Evolutionary conservation across 2,797 vertebrate species (phyloP).

Genomic region (Halcyon badia): DNA sequence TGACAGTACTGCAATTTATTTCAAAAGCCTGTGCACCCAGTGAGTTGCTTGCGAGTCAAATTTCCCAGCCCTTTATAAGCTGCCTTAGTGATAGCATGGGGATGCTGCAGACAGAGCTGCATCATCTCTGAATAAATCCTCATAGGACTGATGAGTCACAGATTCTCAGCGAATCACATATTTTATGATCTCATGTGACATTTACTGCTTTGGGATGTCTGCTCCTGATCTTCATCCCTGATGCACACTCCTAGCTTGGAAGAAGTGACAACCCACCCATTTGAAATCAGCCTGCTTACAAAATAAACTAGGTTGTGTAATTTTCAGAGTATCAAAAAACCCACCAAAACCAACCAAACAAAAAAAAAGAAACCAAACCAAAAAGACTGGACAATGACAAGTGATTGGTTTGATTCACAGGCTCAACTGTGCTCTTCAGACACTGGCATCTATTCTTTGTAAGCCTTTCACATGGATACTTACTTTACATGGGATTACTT

Average conservation of each 20-base stretch:
- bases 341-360: too few relatives aligned
- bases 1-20: not conserved
- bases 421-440: not conserved
- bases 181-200: not conserved
- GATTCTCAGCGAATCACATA: not conserved
- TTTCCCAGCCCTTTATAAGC: not conserved
- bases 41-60: not conserved
- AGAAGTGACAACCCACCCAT: not conserved
- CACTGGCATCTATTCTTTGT: not conserved
- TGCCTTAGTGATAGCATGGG: not conserved
- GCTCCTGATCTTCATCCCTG: not conserved
- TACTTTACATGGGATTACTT: not conserved
- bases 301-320: not conserved
- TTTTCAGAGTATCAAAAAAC: not conserved
- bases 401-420: not conserved
- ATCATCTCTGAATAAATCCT: not conserved
- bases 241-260: not conserved
- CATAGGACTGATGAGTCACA: not conserved
- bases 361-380: not conserved
- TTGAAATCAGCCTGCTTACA: not conserved
- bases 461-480: not conserved
- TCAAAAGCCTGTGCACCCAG: not conserved
- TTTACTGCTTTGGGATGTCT: not conserved
- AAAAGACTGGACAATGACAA: not conserved
- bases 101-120: not conserved